Percentiles rank a stretch among this genome's conserved stretches.
phyloP scores from a whole-genome alignment of 37 sponge, comb jelly and placozoan species.

The Cliona cf. orientalis region DNA sequence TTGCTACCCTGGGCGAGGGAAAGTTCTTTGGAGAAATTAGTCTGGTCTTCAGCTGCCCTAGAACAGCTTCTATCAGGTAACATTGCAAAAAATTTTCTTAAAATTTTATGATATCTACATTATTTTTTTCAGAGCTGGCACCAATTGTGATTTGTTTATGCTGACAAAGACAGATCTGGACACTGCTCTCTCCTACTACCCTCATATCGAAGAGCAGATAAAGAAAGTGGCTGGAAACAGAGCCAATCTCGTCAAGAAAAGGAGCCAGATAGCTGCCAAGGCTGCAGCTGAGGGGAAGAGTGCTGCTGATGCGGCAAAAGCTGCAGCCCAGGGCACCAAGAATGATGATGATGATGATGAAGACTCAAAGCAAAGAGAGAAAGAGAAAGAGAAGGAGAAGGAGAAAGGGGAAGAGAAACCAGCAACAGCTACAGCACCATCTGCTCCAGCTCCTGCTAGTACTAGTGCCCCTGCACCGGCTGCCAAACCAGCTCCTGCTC shows the following conservation, averaged over 20 bases:
- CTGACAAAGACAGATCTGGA: slow-evolving; percentile 79
- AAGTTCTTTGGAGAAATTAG: slow-evolving; percentile 89
- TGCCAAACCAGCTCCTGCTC: too few species aligned
- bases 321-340: slow-evolving; percentile 22
- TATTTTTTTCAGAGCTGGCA: slow-evolving; percentile 53
- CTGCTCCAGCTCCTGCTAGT: too few species aligned
- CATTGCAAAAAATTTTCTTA: not conserved
- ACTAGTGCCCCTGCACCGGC: not conserved
- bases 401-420: slow-evolving; percentile 13
- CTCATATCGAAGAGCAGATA: slow-evolving; percentile 75
- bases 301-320: slow-evolving; percentile 35
- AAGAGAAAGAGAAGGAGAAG: too few species aligned
- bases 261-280: slow-evolving; percentile 40
- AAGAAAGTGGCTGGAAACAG: slow-evolving; percentile 61
- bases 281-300: slow-evolving; percentile 36
- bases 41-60: slow-evolving; percentile 56
- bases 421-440: not conserved
- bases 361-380: not conserved
- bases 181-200: slow-evolving; percentile 65
- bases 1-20: slow-evolving; percentile 71
- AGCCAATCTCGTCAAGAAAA: slow-evolving; percentile 54
- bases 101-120: not conserved
- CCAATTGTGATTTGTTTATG: slow-evolving; percentile 80
- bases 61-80: slow-evolving; percentile 74
- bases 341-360: slow-evolving; percentile 9